Percentiles rank a stretch among this genome's conserved stretches.
phyloP scores from a whole-genome alignment of 2,113 vertebrate species.

The Megalops atlanticus region DNA sequence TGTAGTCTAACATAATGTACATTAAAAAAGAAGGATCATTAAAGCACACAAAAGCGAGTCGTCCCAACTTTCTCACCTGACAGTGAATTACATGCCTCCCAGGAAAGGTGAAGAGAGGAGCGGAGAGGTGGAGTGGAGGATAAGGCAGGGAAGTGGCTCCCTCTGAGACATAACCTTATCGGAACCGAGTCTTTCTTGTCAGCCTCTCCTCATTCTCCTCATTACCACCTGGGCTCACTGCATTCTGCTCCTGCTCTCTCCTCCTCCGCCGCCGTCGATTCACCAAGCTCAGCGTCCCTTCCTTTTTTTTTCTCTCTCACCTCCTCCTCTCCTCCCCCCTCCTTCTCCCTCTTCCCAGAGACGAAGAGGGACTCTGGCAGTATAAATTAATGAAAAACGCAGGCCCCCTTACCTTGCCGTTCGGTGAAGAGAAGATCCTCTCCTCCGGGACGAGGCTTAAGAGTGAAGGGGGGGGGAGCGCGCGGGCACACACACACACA shows the following conservation, averaged over 20 bases:
- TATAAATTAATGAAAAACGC: constrained; percentile 46
- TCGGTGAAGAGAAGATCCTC: constrained; percentile 63
- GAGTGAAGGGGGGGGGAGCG: constrained; percentile 52
- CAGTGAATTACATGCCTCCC: constrained; percentile 19
- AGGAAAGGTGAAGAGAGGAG: constrained; percentile 26
- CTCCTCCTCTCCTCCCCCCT: constrained; percentile 30
- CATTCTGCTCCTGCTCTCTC: constrained; percentile 51
- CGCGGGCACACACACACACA: constrained; percentile 36
- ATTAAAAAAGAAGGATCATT: not conserved
- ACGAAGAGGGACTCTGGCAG: constrained; percentile 38
- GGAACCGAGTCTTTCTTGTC: constrained; percentile 48
- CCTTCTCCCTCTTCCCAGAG: constrained; percentile 18
- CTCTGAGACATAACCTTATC: constrained; percentile 25
- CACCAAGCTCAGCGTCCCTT: constrained; percentile 57
- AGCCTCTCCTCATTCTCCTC: constrained; percentile 33
- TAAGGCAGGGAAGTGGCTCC: constrained; percentile 54
- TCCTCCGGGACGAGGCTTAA: constrained; percentile 59
- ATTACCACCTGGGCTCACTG: constrained; percentile 59
- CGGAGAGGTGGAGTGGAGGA: not conserved
- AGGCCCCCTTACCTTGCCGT: constrained; percentile 69
- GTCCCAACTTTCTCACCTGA: constrained; percentile 26
- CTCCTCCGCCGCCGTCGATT: constrained; percentile 41
- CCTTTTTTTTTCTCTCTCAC: constrained; percentile 14
- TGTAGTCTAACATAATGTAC: not conserved
- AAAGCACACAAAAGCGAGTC: not conserved